phyloP scores from a whole-genome alignment of 2,797 vertebrate genomes.

The Labroides dimidiatus region DNA sequence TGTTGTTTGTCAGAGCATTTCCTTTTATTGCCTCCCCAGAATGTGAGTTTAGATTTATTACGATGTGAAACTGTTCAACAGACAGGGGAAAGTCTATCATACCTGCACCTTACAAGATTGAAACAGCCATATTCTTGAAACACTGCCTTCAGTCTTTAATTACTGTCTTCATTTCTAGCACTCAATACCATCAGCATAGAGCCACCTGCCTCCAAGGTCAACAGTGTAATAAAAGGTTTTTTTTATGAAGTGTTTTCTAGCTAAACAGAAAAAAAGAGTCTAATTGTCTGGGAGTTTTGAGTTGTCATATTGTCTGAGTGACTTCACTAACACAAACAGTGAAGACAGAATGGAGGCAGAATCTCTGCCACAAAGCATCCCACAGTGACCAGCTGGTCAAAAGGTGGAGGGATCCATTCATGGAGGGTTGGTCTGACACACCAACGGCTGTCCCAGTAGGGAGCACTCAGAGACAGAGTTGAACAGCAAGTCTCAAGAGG shows the following conservation, averaged over 20 bases:
- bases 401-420: not conserved
- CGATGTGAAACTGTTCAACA: too few species aligned
- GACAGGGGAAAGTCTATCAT: too few species aligned
- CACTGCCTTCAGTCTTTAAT: slow-evolving; percentile 39
- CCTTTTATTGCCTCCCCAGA: slow-evolving; percentile 18
- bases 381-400: slow-evolving; percentile 50
- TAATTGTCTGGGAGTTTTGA: slow-evolving; percentile 53
- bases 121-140: slow-evolving; percentile 12
- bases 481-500: too few species aligned
- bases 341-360: too few species aligned
- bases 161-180: slow-evolving; percentile 26
- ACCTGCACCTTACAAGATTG: too few species aligned
- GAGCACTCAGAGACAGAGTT: slow-evolving; percentile 3
- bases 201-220: slow-evolving; percentile 56
- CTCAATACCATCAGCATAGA: slow-evolving; percentile 17
- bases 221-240: slow-evolving; percentile 62
- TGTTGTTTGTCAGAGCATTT: slow-evolving; percentile 17
- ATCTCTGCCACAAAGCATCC: slow-evolving; percentile 64
- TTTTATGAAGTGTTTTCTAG: slow-evolving; percentile 60
- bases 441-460: not conserved
- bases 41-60: slow-evolving; percentile 4
- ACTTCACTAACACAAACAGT: too few species aligned
- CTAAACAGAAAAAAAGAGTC: slow-evolving; percentile 19
- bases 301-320: slow-evolving; percentile 60
- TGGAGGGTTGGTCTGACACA: slow-evolving; percentile 59